These are phyloP conservation scores for Drosophila malerkotliana DNA, from an alignment of 1,140 invertebrate genomes.

Conservation along the genomic window DNA sequence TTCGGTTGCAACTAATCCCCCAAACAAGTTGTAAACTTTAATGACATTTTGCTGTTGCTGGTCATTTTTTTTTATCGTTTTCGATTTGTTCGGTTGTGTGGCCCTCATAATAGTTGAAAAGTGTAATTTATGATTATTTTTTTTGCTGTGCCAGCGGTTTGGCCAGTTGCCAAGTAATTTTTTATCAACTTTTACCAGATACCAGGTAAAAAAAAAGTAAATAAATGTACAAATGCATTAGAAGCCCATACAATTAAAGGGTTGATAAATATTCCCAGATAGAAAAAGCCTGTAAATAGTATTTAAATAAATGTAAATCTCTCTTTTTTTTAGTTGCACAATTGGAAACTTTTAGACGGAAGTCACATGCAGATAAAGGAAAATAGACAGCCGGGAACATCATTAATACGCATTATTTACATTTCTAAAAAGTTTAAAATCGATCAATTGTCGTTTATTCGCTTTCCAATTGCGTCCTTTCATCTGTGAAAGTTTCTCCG, in stretches of 20 bases:
- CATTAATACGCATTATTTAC: slow-evolving; percentile 62
- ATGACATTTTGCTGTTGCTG: slow-evolving; percentile 37
- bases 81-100: slow-evolving; percentile 24
- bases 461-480: slow-evolving; percentile 40
- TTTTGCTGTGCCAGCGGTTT: slow-evolving; percentile 55
- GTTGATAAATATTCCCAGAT: slow-evolving; percentile 42
- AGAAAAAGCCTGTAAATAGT: slow-evolving; percentile 19
- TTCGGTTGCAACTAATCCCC: slow-evolving; percentile 36
- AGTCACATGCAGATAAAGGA: slow-evolving; percentile 24
- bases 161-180: slow-evolving; percentile 56
- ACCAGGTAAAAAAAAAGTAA: slow-evolving; percentile 52
- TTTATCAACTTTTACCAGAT: slow-evolving; percentile 39
- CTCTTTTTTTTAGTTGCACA: background rate
- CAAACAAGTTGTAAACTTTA: slow-evolving; percentile 53
- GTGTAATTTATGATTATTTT: slow-evolving; percentile 73
- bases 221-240: slow-evolving; percentile 71
- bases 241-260: slow-evolving; percentile 22
- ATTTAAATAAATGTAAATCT: slow-evolving; percentile 23
- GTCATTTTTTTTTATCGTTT: slow-evolving; percentile 16
- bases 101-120: slow-evolving; percentile 57
- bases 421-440: slow-evolving; percentile 47
- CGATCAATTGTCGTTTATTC: slow-evolving; percentile 73
- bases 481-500: slow-evolving; percentile 50
- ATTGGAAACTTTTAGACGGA: slow-evolving; percentile 27
- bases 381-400: slow-evolving; percentile 27